A percentile compares a stretch with the other conserved stretches of the same genome.
Evolutionary conservation across 2,888 invertebrate species (phyloP).

Genomic region (Agriopis leucophaearia): DNA sequence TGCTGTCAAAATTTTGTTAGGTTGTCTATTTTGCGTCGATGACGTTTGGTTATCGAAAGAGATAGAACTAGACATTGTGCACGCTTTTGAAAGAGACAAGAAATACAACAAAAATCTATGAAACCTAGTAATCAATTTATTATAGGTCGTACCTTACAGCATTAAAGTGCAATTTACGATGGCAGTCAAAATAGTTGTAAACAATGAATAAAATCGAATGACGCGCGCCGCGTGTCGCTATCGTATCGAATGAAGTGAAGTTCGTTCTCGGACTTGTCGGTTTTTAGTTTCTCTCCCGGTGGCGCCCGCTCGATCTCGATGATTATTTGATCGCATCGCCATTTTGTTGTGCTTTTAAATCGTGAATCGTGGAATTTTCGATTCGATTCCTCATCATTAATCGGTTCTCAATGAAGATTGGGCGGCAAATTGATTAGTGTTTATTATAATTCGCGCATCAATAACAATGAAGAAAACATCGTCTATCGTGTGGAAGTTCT

Average conservation of each 20-base stretch:
- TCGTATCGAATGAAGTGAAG: slow-evolving; percentile 61
- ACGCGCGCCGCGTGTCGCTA: slow-evolving; percentile 5
- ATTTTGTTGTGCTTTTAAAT: slow-evolving; percentile 62
- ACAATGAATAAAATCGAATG: slow-evolving; percentile 11
- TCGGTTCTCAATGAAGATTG: slow-evolving; percentile 51
- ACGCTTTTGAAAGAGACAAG: slow-evolving; percentile 12
- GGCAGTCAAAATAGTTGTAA: not conserved
- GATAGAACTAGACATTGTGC: not conserved
- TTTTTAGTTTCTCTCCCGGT: slow-evolving; percentile 14
- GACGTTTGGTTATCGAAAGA: slow-evolving; percentile 13
- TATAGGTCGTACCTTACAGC: not conserved
- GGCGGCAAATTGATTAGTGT: slow-evolving; percentile 62
- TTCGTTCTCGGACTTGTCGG: slow-evolving; percentile 32
- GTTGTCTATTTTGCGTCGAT: slow-evolving; percentile 15
- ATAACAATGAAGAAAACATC: slow-evolving; percentile 77
- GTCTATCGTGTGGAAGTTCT: slow-evolving; percentile 80
- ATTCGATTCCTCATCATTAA: slow-evolving; percentile 66
- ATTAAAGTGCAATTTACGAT: not conserved
- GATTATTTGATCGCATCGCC: slow-evolving; percentile 72
- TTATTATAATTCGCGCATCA: slow-evolving; percentile 43
- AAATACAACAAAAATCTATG: not conserved
- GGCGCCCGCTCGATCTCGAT: slow-evolving; percentile 42
- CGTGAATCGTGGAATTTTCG: slow-evolving; percentile 60
- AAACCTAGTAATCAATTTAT: not conserved
- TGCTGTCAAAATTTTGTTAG: slow-evolving; percentile 11